phyloP scores from a whole-genome alignment of 2,797 vertebrate species.

The Alauda arvensis region DNA sequence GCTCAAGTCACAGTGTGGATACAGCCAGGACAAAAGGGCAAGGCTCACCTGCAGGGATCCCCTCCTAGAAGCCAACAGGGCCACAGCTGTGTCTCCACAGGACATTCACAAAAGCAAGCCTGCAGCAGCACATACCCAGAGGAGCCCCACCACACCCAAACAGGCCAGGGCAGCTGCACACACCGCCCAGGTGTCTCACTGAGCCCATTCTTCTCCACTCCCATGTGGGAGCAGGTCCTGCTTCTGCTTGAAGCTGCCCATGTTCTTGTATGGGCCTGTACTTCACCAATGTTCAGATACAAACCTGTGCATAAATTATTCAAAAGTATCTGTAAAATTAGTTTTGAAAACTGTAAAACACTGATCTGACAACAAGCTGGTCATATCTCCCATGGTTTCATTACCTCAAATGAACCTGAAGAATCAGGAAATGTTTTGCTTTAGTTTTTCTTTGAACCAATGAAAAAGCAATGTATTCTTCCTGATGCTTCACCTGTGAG shows the following conservation, averaged over 20 bases:
- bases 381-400: neutral
- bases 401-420: neutral
- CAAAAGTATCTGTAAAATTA: neutral
- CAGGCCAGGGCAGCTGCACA: neutral
- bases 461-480: neutral
- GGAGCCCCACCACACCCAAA: neutral
- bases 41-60: neutral
- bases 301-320: neutral
- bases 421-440: neutral
- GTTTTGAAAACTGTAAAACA: neutral
- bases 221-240: neutral
- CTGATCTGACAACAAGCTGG: neutral
- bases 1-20: neutral
- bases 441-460: neutral
- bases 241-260: constrained; percentile 8
- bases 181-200: neutral
- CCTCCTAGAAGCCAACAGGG: neutral
- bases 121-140: neutral
- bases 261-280: constrained; percentile 1
- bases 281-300: neutral
- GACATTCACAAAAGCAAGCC: neutral
- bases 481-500: neutral
- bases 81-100: neutral
- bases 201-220: neutral
- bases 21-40: accelerated